Evolutionary conservation across 2,797 vertebrate species (phyloP), one percentile per base, ranked within the genome.

Genomic region (Urocyon cinereoargenteus): DNA sequence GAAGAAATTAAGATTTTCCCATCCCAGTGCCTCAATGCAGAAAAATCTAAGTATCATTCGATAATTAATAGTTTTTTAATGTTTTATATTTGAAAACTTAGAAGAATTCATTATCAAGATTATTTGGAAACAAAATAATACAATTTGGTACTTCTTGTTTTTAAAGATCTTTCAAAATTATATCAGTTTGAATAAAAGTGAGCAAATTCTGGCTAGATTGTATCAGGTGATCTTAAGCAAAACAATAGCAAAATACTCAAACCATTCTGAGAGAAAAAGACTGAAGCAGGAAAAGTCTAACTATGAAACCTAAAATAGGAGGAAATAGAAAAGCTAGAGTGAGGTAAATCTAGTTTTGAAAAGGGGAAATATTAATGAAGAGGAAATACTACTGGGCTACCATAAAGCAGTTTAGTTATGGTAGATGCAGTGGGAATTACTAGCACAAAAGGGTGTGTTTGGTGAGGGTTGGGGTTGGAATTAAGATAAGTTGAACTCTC

Each of bases 71-170:
- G 40, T 22, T 62, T 89, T 31, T 66, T 86, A 28, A 64, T 62
- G 82, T 94, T 94, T 62, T 85, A 22, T 70, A 86, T 34, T 94
- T 96, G 13, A 79, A 95, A 97, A 96, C 77, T 92, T 64, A 2
- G 0, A 66, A 70, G 45, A 84, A 66, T 61, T 79, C 45, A 85
- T 87, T 62, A 61, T 59, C 45, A 53, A 49, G 14, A 12, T 66
- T 83, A 82, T 40, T 84, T 90, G 24, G 70, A 26, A 95, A 94
- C 15, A 85, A 93, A 91, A 77, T 49, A 94, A 55, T 51, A 21
- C 18, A 72, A 55, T 40, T 91, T 86, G 6, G 16, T 92, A 15
- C 26, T 82, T 95, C 91, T 85, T 28, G 77, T 55, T 79, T 89
- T 82, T 53, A 86, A 88, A 79, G 6, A 75, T 64, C 7, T 78